phyloP scores from a whole-genome alignment of 2,113 vertebrate genomes.

The Platichthys flesus region DNA sequence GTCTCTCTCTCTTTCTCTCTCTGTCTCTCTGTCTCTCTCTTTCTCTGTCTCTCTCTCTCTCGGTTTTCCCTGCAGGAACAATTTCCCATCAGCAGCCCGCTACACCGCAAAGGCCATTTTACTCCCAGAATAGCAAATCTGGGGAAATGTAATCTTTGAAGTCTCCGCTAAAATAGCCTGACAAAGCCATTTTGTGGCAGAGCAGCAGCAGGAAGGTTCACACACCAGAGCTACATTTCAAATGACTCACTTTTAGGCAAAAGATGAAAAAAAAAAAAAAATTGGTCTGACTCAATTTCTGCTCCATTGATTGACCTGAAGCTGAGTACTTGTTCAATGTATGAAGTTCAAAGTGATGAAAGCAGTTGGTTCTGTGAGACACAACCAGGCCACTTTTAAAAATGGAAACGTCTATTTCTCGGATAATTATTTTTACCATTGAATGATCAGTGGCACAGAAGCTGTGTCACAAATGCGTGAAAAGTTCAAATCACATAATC shows the following conservation, averaged over 20 bases:
- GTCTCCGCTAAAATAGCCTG: constrained; percentile 57
- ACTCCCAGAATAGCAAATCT: constrained; percentile 70
- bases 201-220: constrained; percentile 36
- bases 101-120: constrained; percentile 66
- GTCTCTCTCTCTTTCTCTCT: too few species aligned
- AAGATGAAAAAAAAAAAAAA: constrained; percentile 6
- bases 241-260: constrained; percentile 39
- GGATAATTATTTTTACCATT: not conserved
- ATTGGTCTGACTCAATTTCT: constrained; percentile 10
- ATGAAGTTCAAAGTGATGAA: constrained; percentile 11
- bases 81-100: constrained; percentile 69
- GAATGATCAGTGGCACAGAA: not conserved
- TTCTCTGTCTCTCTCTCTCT: too few species aligned
- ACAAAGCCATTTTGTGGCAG: constrained; percentile 57
- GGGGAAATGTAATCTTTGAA: constrained; percentile 72
- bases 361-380: not conserved
- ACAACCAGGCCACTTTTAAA: not conserved
- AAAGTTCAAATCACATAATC: too few species aligned
- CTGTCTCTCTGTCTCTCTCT: too few species aligned
- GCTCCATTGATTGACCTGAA: constrained; percentile 8
- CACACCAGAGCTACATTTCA: constrained; percentile 44
- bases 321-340: not conserved
- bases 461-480: not conserved
- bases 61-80: constrained; percentile 32
- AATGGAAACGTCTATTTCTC: not conserved